These are phyloP conservation scores for Mionectes olivaceus DNA, from an alignment of 2,797 vertebrate species.

Conservation along the genomic window DNA sequence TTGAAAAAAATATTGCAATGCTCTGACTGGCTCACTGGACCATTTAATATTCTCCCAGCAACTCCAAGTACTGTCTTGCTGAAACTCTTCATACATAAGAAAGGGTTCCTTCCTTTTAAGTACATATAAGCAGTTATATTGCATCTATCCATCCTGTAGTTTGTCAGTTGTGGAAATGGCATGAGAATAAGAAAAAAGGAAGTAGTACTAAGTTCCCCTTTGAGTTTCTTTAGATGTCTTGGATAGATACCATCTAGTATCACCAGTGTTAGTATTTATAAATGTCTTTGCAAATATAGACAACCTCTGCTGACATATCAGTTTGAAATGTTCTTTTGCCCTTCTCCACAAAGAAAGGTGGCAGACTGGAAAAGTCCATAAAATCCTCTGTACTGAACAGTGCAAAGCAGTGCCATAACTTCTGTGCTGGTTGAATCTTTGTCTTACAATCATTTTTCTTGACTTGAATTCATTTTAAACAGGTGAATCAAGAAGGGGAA, in stretches of 20 bases:
- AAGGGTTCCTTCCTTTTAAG: neutral
- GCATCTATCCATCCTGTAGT: neutral
- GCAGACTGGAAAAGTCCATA: neutral
- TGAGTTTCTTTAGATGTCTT: neutral
- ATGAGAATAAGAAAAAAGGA: neutral
- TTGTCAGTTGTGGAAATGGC: neutral
- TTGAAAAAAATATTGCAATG: neutral
- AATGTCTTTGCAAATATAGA: neutral
- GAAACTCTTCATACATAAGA: neutral
- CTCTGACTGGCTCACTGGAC: neutral
- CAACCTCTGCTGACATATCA: neutral
- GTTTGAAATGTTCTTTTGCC: neutral
- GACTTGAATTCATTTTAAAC: neutral
- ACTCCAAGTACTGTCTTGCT: neutral
- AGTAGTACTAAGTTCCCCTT: neutral
- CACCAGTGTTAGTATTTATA: neutral
- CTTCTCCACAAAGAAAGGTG: neutral
- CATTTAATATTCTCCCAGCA: neutral
- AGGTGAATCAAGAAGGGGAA: neutral
- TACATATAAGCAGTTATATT: neutral
- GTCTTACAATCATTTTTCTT: neutral
- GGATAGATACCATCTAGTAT: neutral
- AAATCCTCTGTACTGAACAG: neutral
- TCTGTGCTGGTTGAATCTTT: neutral
- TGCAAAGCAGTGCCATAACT: neutral